Evolutionary conservation across 1,140 invertebrate species (phyloP), one percentile per base, ranked within the genome.

Genomic region (Archivesica marissinica): DNA sequence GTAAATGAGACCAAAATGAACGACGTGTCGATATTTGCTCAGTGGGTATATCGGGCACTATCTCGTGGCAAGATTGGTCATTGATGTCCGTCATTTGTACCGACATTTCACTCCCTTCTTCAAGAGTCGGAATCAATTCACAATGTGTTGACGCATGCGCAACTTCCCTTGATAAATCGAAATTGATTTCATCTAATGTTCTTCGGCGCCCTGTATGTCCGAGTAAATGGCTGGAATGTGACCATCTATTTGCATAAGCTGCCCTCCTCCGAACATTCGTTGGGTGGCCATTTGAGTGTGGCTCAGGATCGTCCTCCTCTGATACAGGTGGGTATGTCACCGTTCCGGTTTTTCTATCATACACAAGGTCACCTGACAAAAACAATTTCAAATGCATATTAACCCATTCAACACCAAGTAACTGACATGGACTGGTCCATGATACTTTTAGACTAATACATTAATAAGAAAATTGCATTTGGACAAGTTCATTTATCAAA

Each of bases 291-390:
- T 59, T 59, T 39, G 2, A 9, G 11, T 39, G 9, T 33, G n/a
- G 44, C 2, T 72, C 66, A 23, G 39, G 2, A 47, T 23, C 25
- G 7, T 11, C 4, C 13, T 72, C 61, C 1, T 76, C 35, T 23
- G n/a, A 50, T 25, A 39, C 23, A 28, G 66, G 23, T 28, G 52
- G 44, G 38, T 44, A 74, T 13, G 33, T 20, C 0, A 86, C 33
- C 44, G 23, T 86, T 39, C 41, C 52, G 6, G 76, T 78, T 17
- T 75, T 76, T 54, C 44, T 81, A 28, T 81, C 30, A 54, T 86
- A 86, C 35, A 75, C 35, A 9, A 81, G 4, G 33, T 78, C 78
- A 15, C 85, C 85, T 76, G 44, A 54, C 13, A 52, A 30, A 20
- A 28, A 39, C 17, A 76, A n/a, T n/a, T n/a, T n/a, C n/a, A n/a